Evolutionary conservation across 2,888 invertebrate species (phyloP), one percentile per base, ranked within the genome.

Genomic region (Laothoe populi): DNA sequence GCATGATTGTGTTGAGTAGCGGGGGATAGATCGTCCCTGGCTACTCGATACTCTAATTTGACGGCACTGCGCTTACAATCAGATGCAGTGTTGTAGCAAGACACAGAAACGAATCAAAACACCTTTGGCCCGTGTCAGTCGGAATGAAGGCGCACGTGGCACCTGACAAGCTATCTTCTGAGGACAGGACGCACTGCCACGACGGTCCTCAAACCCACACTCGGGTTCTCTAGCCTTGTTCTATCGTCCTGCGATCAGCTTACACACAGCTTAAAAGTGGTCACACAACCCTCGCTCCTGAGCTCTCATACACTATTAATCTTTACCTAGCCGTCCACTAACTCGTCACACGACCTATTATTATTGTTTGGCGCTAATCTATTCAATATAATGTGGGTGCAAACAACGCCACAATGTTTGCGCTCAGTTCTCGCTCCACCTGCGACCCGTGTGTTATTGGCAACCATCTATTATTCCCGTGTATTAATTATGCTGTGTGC

Each of bases 321-420:
- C 31, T 5, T 31, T 4, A 31, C 1, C 38, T 13, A 1, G 38
- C 13, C 38, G 11, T 11, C 8, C 31, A 26, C 31, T n/a, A n/a
- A 31, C 31, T 31, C 5, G 1, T 38, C 38, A 10, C 10, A 10
- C 13, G 13, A 31, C 35, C 53, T 31, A 10, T 19, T 11, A 19
- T 7, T n/a, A 19, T 19, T 19, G 53, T 53, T 53, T n/a, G n/a
- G n/a, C 19, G 19, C 19, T 53, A 53, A 53, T 53, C 35, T 53
- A 53, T 53, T 53, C 53, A 19, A 53, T 53, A 53, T 53, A 53
- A 53, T 35, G 31, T 11, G 53, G 19, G 31, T 31, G 19, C 31
- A 53, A 53, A 53, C 35, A 53, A 13, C 23, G 46, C n/a, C n/a
- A 26, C 19, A 35, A 53, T 53, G 53, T 53, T 53, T 53, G 31